phyloP scores from a whole-genome alignment of 2,888 invertebrate species.

The Rambutsinella grinnellia region DNA sequence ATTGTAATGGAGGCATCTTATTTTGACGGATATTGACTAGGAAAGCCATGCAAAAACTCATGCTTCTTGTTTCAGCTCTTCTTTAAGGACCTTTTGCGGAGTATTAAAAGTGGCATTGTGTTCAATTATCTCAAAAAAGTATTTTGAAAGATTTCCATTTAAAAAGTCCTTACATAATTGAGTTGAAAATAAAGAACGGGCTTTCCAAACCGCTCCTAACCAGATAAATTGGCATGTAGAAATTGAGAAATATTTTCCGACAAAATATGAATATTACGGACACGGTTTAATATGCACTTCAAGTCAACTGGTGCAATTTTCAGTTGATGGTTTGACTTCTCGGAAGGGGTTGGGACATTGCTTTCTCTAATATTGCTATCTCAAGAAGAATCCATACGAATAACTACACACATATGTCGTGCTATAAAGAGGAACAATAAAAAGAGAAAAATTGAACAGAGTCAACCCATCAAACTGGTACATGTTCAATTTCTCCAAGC shows the following conservation, averaged over 20 bases:
- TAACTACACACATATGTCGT: slow-evolving; percentile 1
- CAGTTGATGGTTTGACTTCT: too few species aligned
- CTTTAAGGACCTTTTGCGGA: neutral
- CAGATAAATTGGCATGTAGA: too few species aligned
- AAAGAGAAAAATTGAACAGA: slow-evolving; percentile 17
- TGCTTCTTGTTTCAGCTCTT: neutral
- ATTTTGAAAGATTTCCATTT: too few species aligned
- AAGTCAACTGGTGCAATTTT: too few species aligned
- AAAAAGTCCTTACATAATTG: too few species aligned
- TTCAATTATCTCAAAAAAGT: slow-evolving; percentile 2
- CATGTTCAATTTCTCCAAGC: slow-evolving; percentile 38
- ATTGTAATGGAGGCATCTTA: neutral
- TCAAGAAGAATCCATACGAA: slow-evolving; percentile 1
- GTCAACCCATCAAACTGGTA: slow-evolving; percentile 41
- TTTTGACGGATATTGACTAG: neutral
- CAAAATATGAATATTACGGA: too few species aligned
- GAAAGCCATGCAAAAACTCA: neutral
- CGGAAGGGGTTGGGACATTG: too few species aligned
- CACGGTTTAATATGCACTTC: neutral
- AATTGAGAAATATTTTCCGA: too few species aligned
- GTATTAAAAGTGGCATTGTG: slow-evolving; percentile 4
- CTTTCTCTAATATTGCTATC: too few species aligned
- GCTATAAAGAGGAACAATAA: neutral
- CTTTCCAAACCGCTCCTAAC: too few species aligned
- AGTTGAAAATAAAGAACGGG: too few species aligned